phyloP scores from a whole-genome alignment of 2,113 vertebrate species.

The Prinia subflava region DNA sequence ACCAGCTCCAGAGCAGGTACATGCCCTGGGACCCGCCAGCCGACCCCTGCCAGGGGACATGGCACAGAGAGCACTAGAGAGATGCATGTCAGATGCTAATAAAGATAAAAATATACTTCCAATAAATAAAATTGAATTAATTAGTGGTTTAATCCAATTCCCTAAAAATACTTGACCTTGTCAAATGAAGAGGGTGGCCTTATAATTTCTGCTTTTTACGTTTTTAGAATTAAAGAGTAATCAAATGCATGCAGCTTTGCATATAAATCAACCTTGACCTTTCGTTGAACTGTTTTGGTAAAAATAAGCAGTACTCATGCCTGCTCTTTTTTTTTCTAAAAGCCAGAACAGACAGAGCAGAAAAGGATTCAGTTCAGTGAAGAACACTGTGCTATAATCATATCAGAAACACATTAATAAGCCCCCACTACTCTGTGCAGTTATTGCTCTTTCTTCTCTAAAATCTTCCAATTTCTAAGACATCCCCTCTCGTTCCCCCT shows the following conservation, averaged over 20 bases:
- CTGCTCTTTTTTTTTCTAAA: slow-evolving; percentile 50
- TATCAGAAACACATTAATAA: slow-evolving; percentile 37
- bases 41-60: not conserved
- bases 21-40: not conserved
- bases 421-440: not conserved
- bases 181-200: slow-evolving; percentile 49
- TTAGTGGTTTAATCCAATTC: slow-evolving; percentile 63
- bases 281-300: slow-evolving; percentile 48
- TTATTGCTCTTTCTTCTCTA: slow-evolving; percentile 45
- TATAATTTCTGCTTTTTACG: slow-evolving; percentile 57
- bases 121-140: slow-evolving; percentile 68
- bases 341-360: slow-evolving; percentile 36
- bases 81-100: slow-evolving; percentile 21
- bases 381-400: slow-evolving; percentile 14
- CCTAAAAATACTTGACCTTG: slow-evolving; percentile 62
- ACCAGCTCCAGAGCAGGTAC: not conserved
- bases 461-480: slow-evolving; percentile 12
- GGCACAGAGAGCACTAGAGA: not conserved
- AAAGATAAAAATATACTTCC: slow-evolving; percentile 50
- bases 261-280: slow-evolving; percentile 66
- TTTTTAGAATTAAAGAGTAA: slow-evolving; percentile 61
- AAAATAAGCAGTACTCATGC: slow-evolving; percentile 45
- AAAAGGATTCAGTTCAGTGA: slow-evolving; percentile 28
- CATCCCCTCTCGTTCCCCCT: not conserved
- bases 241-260: slow-evolving; percentile 47